A percentile compares a stretch with the other conserved stretches of the same genome.
phyloP scores from a whole-genome alignment of 2,888 invertebrate species.

The Tachina fera region DNA sequence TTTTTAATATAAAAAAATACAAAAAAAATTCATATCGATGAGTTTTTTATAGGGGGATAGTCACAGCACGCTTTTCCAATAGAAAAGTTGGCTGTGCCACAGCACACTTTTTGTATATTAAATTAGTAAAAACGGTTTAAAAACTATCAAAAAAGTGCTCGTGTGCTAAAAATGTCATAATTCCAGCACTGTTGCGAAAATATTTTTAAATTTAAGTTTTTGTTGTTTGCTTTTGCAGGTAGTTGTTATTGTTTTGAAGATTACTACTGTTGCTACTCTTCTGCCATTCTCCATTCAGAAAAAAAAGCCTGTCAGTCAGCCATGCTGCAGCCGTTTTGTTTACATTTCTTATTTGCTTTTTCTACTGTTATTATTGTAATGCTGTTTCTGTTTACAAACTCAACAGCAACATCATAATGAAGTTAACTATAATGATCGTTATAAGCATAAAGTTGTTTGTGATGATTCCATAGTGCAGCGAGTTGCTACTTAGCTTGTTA shows the following conservation, averaged over 20 bases:
- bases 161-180: no score
- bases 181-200: conserved; percentile 22
- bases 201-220: conserved; percentile 31
- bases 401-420: conserved; percentile 54
- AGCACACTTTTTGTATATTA: no score
- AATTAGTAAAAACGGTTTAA: no score
- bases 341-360: conserved; percentile 60
- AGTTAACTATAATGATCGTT: conserved; percentile 22
- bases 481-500: conserved; percentile 60
- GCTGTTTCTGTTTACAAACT: conserved; percentile 18
- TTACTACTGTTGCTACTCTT: conserved; percentile 33
- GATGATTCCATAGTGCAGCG: conserved; percentile 38
- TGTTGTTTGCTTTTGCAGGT: conserved; percentile 3
- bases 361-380: conserved; percentile 37
- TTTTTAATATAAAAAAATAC: no score
- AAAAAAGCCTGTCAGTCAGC: conserved; percentile 12
- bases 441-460: conserved; percentile 8
- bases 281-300: conserved; percentile 30
- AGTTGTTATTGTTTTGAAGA: conserved; percentile 38
- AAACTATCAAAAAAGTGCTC: no score
- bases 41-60: no score
- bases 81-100: no score
- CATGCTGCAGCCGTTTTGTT: conserved; percentile 50
- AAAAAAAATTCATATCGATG: no score
- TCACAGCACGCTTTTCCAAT: no score